phyloP scores from a whole-genome alignment of 2,888 invertebrate species.

The Abscondita cerata region DNA sequence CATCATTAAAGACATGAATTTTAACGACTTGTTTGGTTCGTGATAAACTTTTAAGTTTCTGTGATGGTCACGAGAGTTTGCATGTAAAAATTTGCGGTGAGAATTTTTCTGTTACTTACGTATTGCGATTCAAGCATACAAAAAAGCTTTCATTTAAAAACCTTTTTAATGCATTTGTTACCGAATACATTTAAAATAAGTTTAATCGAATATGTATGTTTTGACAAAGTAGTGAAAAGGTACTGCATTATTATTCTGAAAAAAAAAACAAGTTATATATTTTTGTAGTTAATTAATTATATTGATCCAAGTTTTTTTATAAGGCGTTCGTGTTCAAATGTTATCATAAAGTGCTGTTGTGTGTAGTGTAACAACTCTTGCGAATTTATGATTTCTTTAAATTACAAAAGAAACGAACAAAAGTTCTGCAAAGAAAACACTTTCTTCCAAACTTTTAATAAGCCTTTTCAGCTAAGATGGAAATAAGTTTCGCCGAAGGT shows the following conservation, averaged over 20 bases:
- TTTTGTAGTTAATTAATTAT: not conserved
- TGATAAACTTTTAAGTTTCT: constrained; percentile 30
- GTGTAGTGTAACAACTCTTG: constrained; percentile 31
- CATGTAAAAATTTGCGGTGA: constrained; percentile 30
- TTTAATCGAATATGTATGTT: too few species aligned
- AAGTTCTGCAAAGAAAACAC: constrained; percentile 26
- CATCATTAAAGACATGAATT: constrained; percentile 34
- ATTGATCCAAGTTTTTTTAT: constrained; percentile 36
- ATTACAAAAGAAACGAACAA: constrained; percentile 30
- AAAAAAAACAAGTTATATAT: too few species aligned
- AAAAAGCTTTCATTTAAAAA: constrained; percentile 11
- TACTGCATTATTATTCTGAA: too few species aligned
- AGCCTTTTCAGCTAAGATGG: constrained; percentile 24
- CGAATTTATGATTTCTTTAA: constrained; percentile 32
- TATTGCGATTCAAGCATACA: not conserved
- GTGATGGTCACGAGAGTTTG: constrained; percentile 32
- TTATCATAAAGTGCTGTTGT: constrained; percentile 34
- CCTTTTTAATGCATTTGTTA: constrained; percentile 1
- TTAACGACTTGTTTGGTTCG: constrained; percentile 32
- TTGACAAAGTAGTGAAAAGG: too few species aligned
- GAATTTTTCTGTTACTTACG: constrained; percentile 21
- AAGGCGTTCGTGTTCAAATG: constrained; percentile 38
- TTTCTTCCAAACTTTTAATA: constrained; percentile 31
- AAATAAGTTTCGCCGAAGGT: constrained; percentile 31
- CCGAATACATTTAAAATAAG: too few species aligned